Evolutionary conservation across 2,888 invertebrate species (phyloP).

Genomic region (Dasypogon diadema): DNA sequence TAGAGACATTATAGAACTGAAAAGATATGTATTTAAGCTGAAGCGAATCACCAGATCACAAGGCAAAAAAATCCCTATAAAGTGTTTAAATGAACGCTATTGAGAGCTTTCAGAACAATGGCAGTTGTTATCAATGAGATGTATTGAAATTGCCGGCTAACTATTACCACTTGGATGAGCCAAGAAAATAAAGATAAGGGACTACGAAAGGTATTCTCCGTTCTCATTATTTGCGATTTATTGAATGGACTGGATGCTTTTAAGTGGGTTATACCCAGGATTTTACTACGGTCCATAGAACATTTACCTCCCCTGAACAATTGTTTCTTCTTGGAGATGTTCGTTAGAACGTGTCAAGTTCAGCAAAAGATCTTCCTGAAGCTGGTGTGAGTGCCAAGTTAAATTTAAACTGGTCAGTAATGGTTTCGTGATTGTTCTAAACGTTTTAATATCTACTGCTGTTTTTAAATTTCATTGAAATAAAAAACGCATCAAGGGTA

Average conservation of each 20-base stretch:
- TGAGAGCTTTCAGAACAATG: constrained; percentile 5
- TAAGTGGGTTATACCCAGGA: neutral
- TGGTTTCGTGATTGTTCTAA: no score
- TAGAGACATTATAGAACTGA: no score
- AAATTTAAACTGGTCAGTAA: no score
- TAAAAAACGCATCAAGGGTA: no score
- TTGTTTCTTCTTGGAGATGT: no score
- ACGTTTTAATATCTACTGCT: no score
- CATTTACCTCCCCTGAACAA: no score
- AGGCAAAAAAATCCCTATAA: neutral
- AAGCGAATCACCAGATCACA: neutral
- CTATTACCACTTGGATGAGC: neutral
- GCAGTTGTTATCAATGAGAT: neutral
- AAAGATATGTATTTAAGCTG: no score
- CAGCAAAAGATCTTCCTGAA: no score
- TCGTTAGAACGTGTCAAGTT: no score
- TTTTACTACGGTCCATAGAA: neutral
- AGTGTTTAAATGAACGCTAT: neutral
- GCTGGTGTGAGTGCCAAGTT: no score
- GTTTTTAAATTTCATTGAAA: no score
- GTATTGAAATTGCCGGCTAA: neutral
- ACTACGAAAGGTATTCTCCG: neutral
- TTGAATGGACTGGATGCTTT: neutral
- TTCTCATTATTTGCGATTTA: neutral
- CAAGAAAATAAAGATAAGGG: neutral